Evolutionary conservation across 2,888 invertebrate species (phyloP).

Genomic region (Salticus scenicus): DNA sequence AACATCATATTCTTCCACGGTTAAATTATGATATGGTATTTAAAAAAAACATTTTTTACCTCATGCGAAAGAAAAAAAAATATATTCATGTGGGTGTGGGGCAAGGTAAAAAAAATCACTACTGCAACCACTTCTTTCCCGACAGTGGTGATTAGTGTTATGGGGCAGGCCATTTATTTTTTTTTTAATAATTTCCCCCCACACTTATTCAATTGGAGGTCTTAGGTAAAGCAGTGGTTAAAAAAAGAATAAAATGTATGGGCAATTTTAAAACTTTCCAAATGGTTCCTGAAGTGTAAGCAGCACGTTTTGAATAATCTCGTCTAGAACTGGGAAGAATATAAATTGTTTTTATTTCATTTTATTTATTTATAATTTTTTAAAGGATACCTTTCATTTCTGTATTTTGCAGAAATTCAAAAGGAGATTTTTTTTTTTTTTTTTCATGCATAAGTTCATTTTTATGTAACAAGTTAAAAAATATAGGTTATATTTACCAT

Average conservation of each 20-base stretch:
- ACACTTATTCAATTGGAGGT: slow-evolving; percentile 13
- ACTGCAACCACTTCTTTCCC: slow-evolving; percentile 48
- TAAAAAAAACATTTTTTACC: slow-evolving; percentile 38
- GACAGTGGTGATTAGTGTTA: slow-evolving; percentile 62
- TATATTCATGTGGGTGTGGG: slow-evolving; percentile 59
- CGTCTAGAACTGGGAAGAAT: no score
- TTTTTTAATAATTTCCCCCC: not conserved
- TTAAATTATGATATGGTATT: slow-evolving; percentile 55
- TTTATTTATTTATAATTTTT: no score
- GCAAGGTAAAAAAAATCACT: slow-evolving; percentile 49
- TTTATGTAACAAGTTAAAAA: no score
- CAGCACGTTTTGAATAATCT: slow-evolving; percentile 60
- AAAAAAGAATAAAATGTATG: not conserved
- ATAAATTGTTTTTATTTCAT: no score
- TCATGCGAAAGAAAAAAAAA: slow-evolving; percentile 14
- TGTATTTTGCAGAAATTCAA: no score
- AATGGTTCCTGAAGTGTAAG: slow-evolving; percentile 50
- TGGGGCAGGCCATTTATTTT: slow-evolving; percentile 37
- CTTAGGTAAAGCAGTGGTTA: slow-evolving; percentile 1
- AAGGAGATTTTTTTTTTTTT: no score
- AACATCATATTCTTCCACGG: slow-evolving; percentile 63
- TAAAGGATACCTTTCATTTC: no score
- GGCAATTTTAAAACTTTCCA: slow-evolving; percentile 39
- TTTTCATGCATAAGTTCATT: no score
- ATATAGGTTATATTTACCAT: no score